A percentile compares a stretch with the other conserved stretches of the same genome.
These are phyloP conservation scores for Uromys caudimaculatus DNA, from an alignment of 2,797 vertebrate species.

Conservation along the genomic window DNA sequence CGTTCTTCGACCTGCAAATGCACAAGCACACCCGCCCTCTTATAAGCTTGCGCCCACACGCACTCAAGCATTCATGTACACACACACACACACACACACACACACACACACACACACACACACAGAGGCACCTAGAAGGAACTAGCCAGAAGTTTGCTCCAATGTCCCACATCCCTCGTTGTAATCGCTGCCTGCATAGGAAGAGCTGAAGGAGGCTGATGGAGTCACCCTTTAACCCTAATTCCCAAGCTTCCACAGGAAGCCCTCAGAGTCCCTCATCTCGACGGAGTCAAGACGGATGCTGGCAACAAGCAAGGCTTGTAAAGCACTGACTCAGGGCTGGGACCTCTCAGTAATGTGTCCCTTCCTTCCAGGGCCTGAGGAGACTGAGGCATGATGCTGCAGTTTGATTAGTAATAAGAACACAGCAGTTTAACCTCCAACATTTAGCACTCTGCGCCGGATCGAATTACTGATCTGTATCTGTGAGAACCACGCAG, in stretches of 20 bases:
- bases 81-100: not conserved
- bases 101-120: not conserved
- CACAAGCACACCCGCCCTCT: not conserved
- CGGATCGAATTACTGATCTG: constrained; percentile 96
- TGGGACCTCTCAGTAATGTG: constrained; percentile 85
- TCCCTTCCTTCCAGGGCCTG: constrained; percentile 87
- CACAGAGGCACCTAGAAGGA: not conserved
- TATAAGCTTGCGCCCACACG: not conserved
- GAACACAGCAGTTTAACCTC: constrained; percentile 94
- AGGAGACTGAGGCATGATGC: constrained; percentile 89
- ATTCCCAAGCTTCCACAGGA: constrained; percentile 75
- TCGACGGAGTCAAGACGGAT: constrained; percentile 55
- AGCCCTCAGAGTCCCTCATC: constrained; percentile 60
- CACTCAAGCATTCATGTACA: not conserved
- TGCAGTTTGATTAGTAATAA: constrained; percentile 94
- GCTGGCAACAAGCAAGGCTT: not conserved
- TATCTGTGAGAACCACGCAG: constrained; percentile 95
- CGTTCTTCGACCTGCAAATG: not conserved
- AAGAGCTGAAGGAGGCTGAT: constrained; percentile 74
- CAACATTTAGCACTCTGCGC: constrained; percentile 91
- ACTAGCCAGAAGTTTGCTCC: constrained; percentile 70
- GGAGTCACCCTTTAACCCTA: constrained; percentile 79
- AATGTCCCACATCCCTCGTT: constrained; percentile 72
- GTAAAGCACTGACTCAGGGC: not conserved
- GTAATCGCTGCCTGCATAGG: constrained; percentile 79